Conservation (phyloP, 2,113 vertebrate species). For the Pardalotus punctatus region DNA sequence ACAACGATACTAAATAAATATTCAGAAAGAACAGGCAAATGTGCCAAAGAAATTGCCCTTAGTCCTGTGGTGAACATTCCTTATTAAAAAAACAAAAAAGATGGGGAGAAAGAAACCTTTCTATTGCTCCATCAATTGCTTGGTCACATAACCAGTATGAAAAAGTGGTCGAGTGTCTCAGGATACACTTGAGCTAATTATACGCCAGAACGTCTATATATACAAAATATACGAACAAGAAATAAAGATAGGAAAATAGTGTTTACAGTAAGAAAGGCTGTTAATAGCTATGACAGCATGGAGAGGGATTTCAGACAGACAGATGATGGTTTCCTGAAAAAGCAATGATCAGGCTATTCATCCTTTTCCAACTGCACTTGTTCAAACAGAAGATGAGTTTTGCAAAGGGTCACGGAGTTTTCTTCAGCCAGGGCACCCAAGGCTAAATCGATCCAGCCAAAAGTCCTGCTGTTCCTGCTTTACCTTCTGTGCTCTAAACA, state of each 20-base stretch:
- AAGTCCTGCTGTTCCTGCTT: not conserved
- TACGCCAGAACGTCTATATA: not conserved
- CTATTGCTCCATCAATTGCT: not conserved
- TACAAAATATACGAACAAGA: not conserved
- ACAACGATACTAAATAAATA: conserved; percentile 43
- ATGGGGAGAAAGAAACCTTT: not conserved
- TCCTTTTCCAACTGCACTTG: conserved; percentile 1
- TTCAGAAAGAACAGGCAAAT: not conserved
- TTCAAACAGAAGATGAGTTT: not conserved
- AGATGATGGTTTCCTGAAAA: conserved; percentile 37
- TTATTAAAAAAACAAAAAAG: not conserved
- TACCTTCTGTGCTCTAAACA: not conserved
- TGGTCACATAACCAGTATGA: not conserved
- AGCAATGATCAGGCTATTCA: not conserved
- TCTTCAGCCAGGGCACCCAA: not conserved
- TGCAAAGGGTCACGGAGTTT: not conserved
- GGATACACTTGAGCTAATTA: not conserved
- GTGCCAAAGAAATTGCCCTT: not conserved
- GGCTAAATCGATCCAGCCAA: not conserved
- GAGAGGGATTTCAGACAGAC: conserved; percentile 29
- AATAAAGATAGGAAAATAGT: conserved; percentile 22
- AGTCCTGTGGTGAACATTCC: not conserved
- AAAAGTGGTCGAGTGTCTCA: not conserved
- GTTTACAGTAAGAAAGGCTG: conserved; percentile 19
- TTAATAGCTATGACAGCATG: conserved; percentile 33